Base-by-base conservation (phyloP, 2,113 vertebrate genomes). In the Forbesichthys papilliferus region DNA sequence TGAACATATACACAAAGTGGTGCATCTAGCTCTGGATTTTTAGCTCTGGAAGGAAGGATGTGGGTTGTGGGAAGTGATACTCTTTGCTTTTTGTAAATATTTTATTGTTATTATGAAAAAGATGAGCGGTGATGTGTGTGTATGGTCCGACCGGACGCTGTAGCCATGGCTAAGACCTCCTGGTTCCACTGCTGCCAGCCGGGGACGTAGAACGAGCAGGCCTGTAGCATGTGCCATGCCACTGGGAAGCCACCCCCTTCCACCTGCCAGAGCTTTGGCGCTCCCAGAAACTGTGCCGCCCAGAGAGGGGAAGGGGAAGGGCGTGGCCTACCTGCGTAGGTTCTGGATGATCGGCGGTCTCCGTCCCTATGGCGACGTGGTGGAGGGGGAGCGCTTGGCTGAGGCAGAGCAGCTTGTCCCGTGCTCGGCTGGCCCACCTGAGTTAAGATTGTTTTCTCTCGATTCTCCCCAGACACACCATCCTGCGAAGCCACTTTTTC, bases 401-500 rank as follows among this genome's bases (percentile, higher is more conserved):
- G 91, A 96, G 93, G 89, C 92, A 96, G 94, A 27, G 93, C 94
- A 96, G 95, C 92, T 95, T 93, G 92, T 95, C 94, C 95, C 94
- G 83, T 86, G 94, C 93, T 95, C 94, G 94, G 93, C 94, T 95
- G 94, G 95, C 96, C 95, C 95, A 95, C 94, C 94, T 95, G 93
- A 97, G 96, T 98, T 27, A 98, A 99, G 96, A 96, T 95, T 99
- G 94, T 99, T 98, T 96, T 99, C 96, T 99, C 94, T 99, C 95
- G 96, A 99, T 97, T 98, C 93, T 99, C 97, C 96, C 95, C 96
- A 99, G 97, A 99, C 97, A 99, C 98, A 99, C 97, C 96, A 99
- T 99, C 98, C 97, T 99, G 98, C 98, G 98, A 99, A 98, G 97
- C 97, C 97, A 99, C 98, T 99, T 98, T 99, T 99, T 99, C 95